phyloP scores from a whole-genome alignment of 2,797 vertebrate genomes.

The Gorsachius magnificus region DNA sequence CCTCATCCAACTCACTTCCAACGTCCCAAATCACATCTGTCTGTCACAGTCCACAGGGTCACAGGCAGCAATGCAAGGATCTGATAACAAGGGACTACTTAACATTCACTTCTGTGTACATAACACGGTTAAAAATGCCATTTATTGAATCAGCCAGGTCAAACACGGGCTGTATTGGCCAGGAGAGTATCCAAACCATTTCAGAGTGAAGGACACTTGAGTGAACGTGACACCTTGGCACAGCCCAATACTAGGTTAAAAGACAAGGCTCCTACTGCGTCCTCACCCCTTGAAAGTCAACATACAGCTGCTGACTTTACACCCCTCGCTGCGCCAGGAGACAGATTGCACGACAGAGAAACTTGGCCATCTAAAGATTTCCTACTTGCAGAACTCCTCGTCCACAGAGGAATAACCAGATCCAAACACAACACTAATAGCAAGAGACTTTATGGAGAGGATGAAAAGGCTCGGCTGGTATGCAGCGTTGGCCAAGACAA shows the following conservation, averaged over 20 bases:
- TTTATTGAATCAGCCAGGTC: slow-evolving; percentile 26
- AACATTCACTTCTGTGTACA: not conserved
- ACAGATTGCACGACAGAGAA: not conserved
- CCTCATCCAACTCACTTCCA: not conserved
- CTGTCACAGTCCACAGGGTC: not conserved
- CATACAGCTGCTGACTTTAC: not conserved
- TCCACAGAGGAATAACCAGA: not conserved
- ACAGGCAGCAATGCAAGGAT: not conserved
- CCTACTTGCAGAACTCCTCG: not conserved
- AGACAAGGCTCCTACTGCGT: not conserved
- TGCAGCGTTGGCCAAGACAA: not conserved
- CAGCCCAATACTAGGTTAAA: not conserved
- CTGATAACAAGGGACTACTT: not conserved
- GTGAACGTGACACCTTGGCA: not conserved
- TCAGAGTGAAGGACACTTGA: not conserved
- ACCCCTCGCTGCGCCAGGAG: not conserved
- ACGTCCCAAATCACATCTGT: accelerated
- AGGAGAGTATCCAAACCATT: not conserved
- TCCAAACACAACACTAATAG: slow-evolving; percentile 6
- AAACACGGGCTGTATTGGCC: not conserved
- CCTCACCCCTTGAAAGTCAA: not conserved
- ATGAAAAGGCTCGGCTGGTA: slow-evolving; percentile 1
- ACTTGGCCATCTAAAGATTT: not conserved
- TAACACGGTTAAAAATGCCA: not conserved
- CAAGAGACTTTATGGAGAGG: not conserved